Evolutionary conservation across 64 coral and sea anemone species (phyloP).

Genomic region (Cladopsammia gracilis): DNA sequence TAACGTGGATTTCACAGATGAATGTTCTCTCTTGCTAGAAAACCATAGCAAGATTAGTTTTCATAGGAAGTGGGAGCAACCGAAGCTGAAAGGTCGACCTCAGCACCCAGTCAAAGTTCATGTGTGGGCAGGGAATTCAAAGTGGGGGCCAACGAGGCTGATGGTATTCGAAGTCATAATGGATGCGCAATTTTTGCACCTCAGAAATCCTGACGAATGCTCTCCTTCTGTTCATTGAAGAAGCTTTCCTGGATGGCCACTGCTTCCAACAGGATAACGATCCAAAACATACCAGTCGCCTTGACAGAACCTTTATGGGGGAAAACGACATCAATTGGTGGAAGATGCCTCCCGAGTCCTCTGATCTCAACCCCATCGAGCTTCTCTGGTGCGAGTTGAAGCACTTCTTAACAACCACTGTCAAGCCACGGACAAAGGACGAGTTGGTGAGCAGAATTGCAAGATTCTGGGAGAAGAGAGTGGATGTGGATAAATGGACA

Average conservation of each 20-base stretch:
- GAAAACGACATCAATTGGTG: conserved; percentile 11
- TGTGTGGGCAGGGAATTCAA: conserved; percentile 63
- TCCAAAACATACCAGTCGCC: no score
- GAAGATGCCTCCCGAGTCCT: conserved; percentile 9
- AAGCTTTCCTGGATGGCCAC: background rate
- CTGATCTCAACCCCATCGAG: conserved; percentile 31
- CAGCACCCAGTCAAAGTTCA: conserved; percentile 69
- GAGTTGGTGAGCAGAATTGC: background rate
- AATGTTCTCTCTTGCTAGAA: conserved; percentile 3
- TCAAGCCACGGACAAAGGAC: conserved; percentile 18
- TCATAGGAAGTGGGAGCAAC: conserved; percentile 59
- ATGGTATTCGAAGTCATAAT: conserved; percentile 46
- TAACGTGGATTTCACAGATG: background rate
- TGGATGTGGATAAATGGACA: background rate
- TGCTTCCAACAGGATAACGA: background rate
- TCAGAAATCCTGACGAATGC: background rate
- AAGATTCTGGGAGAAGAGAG: background rate
- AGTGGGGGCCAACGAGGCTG: conserved; percentile 53
- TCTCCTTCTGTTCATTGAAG: background rate
- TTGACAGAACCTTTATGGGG: background rate
- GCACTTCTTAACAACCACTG: background rate
- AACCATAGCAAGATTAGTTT: conserved; percentile 44
- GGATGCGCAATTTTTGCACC: conserved; percentile 45
- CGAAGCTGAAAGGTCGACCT: conserved; percentile 41
- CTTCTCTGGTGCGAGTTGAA: conserved; percentile 30